Base-by-base conservation (phyloP, 2,888 invertebrate species). In the Erebia ligea region DNA sequence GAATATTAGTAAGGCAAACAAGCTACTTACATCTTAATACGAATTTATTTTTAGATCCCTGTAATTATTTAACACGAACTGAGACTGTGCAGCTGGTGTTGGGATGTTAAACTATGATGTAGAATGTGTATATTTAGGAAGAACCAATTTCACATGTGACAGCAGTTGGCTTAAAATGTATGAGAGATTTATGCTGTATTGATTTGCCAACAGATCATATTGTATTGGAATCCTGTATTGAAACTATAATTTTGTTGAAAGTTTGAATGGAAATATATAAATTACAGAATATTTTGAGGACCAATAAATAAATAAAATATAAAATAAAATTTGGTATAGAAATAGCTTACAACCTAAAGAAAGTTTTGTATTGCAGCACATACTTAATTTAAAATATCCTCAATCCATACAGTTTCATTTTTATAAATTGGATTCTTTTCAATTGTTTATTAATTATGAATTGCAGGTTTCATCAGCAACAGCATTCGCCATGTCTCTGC, bases 381-480 rank as follows among this genome's bases (percentile, higher is more conserved):
- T 34, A 34, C n/a, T n/a, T n/a, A 34, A 6, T 34, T 34, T 6
- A 6, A 6, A 34, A 34, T 6, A 25, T 25, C 25, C 25, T 34
- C 6, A 34, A 34, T 34, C 34, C 5, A 34, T 34, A 2, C 45
- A 11, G 2, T 13, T 45, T 45, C 13, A 45, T 45, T 45, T 45
- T 13, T 45, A 4, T 45, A 13, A 45, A 13, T 13, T 13, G 10
- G 42, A 11, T 11, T 42, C 11, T 11, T 42, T 42, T 1, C 11
- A 3, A 3, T 45, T 11, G 13, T 45, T 13, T 45, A 11, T 11
- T 52, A 9, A 19, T 2, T 17, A 19, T 54, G 17, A 19, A 54
- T 86, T 85, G 56, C 83, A 92, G 92, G 83, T 91, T 58, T 92
- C 92, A 34, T 84, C 92, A n/a, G 85, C 85, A 1, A 91, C 92